A percentile compares a stretch with the other conserved stretches of the same genome.
Conservation (phyloP, 2,113 vertebrate genomes). For the Nothoprocta pentlandii region DNA sequence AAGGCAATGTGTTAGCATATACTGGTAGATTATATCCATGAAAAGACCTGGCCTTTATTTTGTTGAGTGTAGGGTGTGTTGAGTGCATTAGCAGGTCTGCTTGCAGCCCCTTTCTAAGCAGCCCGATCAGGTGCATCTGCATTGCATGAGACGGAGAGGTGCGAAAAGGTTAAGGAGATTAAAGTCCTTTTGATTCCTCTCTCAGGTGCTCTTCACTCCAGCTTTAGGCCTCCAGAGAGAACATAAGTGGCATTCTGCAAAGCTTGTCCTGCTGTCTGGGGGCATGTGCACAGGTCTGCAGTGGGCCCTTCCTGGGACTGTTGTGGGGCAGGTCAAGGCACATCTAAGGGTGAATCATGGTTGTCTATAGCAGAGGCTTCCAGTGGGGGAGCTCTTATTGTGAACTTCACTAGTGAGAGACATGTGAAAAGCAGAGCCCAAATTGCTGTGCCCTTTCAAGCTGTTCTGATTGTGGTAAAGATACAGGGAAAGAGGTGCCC, state of each 20-base stretch:
- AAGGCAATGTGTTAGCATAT: neutral
- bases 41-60: neutral
- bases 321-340: neutral
- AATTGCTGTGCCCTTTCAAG: neutral
- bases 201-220: neutral
- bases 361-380: neutral
- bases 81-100: neutral
- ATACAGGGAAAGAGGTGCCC: neutral
- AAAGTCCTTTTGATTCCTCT: neutral
- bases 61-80: neutral
- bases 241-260: neutral
- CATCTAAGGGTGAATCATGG: neutral
- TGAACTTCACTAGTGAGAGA: neutral
- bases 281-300: neutral
- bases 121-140: neutral
- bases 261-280: neutral
- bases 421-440: neutral
- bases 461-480: neutral
- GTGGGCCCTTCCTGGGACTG: neutral
- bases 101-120: neutral
- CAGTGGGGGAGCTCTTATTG: neutral
- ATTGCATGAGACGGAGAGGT: neutral
- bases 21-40: neutral
- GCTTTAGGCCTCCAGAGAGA: neutral
- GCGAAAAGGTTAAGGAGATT: neutral